These are phyloP conservation scores for Andrena cerasifolii DNA, from an alignment of 1,140 invertebrate genomes.

Conservation along the genomic window DNA sequence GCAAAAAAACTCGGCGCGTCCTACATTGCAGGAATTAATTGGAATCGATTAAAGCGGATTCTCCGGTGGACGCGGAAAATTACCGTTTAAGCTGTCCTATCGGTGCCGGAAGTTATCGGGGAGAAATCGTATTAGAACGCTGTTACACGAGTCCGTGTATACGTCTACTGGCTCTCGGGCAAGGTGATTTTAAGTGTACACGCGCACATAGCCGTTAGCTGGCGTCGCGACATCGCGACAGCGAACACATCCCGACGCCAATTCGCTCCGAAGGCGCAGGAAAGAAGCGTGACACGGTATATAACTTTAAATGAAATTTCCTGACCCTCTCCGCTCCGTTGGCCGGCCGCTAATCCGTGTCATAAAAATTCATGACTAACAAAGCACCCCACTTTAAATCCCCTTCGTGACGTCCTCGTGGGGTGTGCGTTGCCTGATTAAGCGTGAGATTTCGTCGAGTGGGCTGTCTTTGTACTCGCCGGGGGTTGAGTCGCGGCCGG, in stretches of 20 bases:
- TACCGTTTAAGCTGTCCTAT: not conserved
- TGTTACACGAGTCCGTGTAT: not conserved
- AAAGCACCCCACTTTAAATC: too few relatives aligned
- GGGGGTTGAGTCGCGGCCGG: too few relatives aligned
- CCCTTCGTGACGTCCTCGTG: too few relatives aligned
- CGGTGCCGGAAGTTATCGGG: not conserved
- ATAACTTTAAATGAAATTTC: constrained; percentile 43
- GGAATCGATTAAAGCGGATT: constrained; percentile 20
- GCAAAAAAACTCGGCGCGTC: not conserved
- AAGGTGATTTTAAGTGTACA: too few relatives aligned
- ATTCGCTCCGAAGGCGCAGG: constrained; percentile 21
- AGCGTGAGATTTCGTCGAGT: too few relatives aligned
- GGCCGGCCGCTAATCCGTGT: constrained; percentile 16
- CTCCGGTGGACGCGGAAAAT: not conserved
- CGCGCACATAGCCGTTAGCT: not conserved
- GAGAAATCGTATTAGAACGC: not conserved
- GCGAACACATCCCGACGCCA: too few relatives aligned
- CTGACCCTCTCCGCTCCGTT: not conserved
- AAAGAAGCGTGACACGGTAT: constrained; percentile 27
- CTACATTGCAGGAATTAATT: not conserved
- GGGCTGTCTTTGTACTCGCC: too few relatives aligned
- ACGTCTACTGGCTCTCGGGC: too few relatives aligned
- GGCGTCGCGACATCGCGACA: not conserved
- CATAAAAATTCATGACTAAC: constrained; percentile 31
- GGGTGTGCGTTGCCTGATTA: too few relatives aligned